Conservation (phyloP, 2,797 vertebrate species). For the Echeneis naucrates region DNA sequence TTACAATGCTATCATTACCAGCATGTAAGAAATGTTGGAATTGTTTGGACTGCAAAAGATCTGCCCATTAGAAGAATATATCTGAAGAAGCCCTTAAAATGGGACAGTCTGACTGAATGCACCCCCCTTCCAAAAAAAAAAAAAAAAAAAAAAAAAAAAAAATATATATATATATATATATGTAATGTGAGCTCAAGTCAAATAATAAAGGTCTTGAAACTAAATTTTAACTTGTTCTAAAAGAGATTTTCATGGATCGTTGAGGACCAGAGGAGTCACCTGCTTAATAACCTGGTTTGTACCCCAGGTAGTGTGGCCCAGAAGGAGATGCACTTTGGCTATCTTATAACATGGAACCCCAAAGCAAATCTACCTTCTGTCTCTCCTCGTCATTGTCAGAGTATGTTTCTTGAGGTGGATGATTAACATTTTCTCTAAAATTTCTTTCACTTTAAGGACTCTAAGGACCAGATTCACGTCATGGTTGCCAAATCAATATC, state of each 20-base stretch:
- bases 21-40: no score
- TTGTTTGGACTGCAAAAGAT: no score
- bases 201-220: neutral
- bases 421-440: neutral
- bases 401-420: neutral
- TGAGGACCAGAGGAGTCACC: neutral
- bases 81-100: no score
- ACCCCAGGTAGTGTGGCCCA: no score
- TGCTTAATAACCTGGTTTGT: neutral
- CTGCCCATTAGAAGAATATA: no score
- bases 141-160: no score
- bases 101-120: no score
- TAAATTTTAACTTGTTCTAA: neutral
- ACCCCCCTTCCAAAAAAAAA: no score
- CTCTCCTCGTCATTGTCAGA: neutral
- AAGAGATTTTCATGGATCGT: neutral
- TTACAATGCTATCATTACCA: no score
- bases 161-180: no score
- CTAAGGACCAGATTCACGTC: neutral
- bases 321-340: neutral
- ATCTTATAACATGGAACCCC: neutral
- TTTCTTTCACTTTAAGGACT: neutral
- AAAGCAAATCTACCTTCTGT: neutral
- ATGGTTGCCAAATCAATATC: slow-evolving; percentile 1
- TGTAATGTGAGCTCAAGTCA: neutral